Conservation (phyloP, 2,113 vertebrate species). For the Sapajus apella region DNA sequence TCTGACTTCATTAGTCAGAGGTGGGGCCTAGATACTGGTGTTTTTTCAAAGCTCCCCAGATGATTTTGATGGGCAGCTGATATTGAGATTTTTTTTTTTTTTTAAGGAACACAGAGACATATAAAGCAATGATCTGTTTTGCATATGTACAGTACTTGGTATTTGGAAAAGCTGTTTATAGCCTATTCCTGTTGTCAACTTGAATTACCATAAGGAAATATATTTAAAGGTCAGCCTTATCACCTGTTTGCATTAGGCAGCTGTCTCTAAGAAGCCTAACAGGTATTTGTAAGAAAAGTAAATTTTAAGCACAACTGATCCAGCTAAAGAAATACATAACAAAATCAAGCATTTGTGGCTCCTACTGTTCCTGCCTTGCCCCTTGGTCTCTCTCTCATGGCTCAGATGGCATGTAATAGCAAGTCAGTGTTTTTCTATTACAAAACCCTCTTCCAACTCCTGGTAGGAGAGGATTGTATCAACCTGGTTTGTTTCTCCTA, state of each 20-base stretch:
- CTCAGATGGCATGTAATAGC: background rate
- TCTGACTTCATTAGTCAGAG: background rate
- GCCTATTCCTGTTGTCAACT: background rate
- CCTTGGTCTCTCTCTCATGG: rapidly evolving
- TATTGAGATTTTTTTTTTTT: background rate
- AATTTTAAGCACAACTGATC: background rate
- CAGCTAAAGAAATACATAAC: background rate
- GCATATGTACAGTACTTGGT: background rate
- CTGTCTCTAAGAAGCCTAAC: background rate
- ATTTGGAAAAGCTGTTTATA: constrained; percentile 13
- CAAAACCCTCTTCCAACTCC: background rate
- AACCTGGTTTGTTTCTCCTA: background rate
- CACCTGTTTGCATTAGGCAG: background rate
- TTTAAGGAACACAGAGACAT: background rate
- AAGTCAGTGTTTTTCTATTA: background rate
- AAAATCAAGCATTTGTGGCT: background rate
- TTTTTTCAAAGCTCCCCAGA: background rate
- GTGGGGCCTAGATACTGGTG: background rate
- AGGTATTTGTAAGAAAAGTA: background rate
- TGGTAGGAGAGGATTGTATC: background rate
- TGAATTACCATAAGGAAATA: background rate
- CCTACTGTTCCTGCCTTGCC: background rate
- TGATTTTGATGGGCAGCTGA: background rate
- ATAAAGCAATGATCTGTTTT: background rate
- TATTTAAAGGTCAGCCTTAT: background rate